Percentiles rank a stretch among this genome's conserved stretches.
Evolutionary conservation across 2,113 vertebrate genomes (phyloP).

Genomic region (Paratilapia polleni): DNA sequence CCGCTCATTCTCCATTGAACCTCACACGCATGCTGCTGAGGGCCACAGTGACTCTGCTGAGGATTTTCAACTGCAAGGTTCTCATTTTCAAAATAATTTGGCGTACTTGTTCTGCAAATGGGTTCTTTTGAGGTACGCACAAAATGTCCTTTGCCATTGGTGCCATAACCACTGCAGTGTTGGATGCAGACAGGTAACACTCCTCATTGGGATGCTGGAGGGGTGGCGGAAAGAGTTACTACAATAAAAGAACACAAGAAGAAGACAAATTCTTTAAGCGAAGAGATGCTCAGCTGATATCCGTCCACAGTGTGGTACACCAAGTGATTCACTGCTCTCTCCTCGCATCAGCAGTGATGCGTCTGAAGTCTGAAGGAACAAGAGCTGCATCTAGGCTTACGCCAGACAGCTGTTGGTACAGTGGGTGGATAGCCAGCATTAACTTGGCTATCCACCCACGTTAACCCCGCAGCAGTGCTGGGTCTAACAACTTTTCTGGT

Average conservation of each 20-base stretch:
- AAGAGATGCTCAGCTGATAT: background rate
- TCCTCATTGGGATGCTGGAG: background rate
- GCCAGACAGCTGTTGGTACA: background rate
- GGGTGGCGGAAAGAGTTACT: background rate
- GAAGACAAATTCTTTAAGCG: background rate
- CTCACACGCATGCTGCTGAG: too few species aligned
- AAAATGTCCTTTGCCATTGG: background rate
- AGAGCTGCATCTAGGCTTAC: background rate
- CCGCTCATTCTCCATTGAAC: too few species aligned
- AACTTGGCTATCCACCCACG: too few species aligned
- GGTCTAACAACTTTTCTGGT: background rate
- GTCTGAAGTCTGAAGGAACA: background rate
- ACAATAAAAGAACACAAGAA: background rate
- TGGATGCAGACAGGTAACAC: background rate
- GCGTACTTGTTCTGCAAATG: too few species aligned
- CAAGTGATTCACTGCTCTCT: background rate
- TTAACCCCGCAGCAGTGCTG: background rate
- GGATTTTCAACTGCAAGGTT: too few species aligned
- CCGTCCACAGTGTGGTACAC: rapidly evolving
- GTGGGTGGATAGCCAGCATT: too few species aligned
- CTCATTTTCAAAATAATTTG: too few species aligned
- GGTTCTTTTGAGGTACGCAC: background rate
- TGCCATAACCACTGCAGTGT: background rate
- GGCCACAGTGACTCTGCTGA: too few species aligned
- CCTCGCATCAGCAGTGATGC: background rate